These are phyloP conservation scores for Girardinichthys multiradiatus DNA, from an alignment of 2,113 vertebrate genomes.

Conservation along the genomic window DNA sequence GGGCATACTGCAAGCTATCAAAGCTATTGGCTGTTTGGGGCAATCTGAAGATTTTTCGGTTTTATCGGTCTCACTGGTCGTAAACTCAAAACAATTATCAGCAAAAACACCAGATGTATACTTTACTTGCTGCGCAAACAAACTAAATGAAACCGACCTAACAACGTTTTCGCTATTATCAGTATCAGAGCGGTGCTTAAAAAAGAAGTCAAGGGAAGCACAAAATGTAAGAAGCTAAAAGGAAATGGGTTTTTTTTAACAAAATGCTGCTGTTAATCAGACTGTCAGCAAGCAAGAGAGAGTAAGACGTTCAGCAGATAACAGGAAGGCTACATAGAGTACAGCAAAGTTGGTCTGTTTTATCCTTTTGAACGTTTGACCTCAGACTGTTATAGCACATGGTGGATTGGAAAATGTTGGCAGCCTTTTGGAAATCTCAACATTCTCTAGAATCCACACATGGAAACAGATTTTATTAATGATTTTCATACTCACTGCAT, in stretches of 20 bases:
- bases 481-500: not conserved
- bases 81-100: not conserved
- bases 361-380: no score
- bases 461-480: not conserved
- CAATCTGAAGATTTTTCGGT: not conserved
- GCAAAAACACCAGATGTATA: not conserved
- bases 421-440: no score
- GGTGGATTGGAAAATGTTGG: no score
- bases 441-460: not conserved
- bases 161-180: no score
- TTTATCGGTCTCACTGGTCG: not conserved
- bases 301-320: no score
- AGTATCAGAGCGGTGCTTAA: no score
- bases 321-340: no score
- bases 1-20: not conserved
- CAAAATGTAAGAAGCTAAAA: not conserved
- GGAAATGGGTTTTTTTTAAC: not conserved
- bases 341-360: no score
- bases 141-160: not conserved
- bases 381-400: no score
- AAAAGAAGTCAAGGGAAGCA: no score
- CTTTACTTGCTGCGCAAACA: not conserved
- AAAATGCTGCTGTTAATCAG: no score
- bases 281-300: no score
- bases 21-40: not conserved